Base-by-base conservation (phyloP, 2,888 invertebrate species). In the Cecidostiba fungosa region DNA sequence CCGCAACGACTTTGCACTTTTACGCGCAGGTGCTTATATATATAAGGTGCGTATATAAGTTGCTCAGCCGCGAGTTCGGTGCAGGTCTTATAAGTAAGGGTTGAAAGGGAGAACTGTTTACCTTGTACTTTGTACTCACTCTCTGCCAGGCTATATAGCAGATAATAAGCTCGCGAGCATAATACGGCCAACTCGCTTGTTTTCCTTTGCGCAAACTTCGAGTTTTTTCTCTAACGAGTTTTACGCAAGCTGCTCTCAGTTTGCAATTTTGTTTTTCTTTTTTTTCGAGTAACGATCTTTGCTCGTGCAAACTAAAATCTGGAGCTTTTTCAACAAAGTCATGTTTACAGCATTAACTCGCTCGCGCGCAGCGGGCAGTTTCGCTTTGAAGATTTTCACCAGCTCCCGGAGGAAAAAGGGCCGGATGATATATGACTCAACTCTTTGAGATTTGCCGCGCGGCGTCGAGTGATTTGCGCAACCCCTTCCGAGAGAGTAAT, bases 1-100 rank as follows among this genome's bases (percentile, higher is more conserved):
- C 23, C 62, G 59, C 59, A 73, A 62, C 84, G 73, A 84, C 79
- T 74, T 79, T 84, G 84, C 79, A 74, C 74, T 79, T 79, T 84
- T 74, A 79, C 66, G 32, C 32, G 59, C 77, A 81, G 77, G 59
- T 70, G 85, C 73, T 36, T 29, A 2, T n/a, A 12, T 10, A 10
- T 12, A 43, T 43, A 12, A 39, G 36, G 1, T 8, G 36, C 6
- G 6, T 12, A 10, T 43, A 43, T 43, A 43, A 1, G 12, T 12
- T 43, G 39, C 39, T 12, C 39, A 12, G 12, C 39, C 10, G 6
- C 10, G 6, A 39, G 39, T 39, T 8, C 39, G 39, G 39, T 8
- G 39, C 39, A 39, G 36, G 39, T 39, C 70, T 59, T 69, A n/a
- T n/a, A 79, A 77, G 26, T 8, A 69, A 78, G 77, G 77, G 77